Percentiles rank a stretch among this genome's conserved stretches.
Evolutionary conservation across 2,113 vertebrate species (phyloP).

Genomic region (Eidolon helvum): DNA sequence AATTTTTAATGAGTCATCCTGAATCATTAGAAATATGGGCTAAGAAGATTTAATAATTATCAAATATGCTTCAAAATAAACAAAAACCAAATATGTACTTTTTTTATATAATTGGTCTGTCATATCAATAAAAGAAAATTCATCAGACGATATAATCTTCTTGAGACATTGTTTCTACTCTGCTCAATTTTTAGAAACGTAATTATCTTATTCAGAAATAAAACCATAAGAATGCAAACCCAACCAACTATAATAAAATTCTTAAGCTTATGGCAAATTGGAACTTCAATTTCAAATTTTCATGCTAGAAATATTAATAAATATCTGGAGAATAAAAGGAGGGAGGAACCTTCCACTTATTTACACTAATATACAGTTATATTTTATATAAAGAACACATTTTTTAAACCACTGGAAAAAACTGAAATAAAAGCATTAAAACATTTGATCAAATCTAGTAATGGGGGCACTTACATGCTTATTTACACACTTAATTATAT

Average conservation of each 20-base stretch:
- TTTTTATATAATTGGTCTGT: not conserved
- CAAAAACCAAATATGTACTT: not conserved
- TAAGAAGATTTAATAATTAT: not conserved
- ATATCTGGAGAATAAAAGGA: not conserved
- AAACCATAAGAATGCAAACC: not conserved
- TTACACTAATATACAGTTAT: not conserved
- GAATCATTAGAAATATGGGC: not conserved
- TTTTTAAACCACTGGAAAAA: not conserved
- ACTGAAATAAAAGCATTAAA: not conserved
- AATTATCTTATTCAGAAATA: conserved; percentile 33
- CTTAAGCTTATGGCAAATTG: not conserved
- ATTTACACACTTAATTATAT: not conserved
- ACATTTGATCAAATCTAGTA: not conserved
- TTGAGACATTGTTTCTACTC: not conserved
- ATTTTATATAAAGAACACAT: not conserved
- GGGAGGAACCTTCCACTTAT: not conserved
- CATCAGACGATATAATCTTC: not conserved
- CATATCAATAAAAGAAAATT: not conserved
- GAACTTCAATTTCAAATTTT: conserved; percentile 10
- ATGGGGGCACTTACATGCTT: not conserved
- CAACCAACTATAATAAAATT: not conserved
- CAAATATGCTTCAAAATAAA: not conserved
- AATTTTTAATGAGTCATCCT: not conserved
- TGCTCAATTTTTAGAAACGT: not conserved
- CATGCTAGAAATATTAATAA: not conserved